phyloP scores from a whole-genome alignment of 2,888 invertebrate genomes.

The Ochropacha duplaris region DNA sequence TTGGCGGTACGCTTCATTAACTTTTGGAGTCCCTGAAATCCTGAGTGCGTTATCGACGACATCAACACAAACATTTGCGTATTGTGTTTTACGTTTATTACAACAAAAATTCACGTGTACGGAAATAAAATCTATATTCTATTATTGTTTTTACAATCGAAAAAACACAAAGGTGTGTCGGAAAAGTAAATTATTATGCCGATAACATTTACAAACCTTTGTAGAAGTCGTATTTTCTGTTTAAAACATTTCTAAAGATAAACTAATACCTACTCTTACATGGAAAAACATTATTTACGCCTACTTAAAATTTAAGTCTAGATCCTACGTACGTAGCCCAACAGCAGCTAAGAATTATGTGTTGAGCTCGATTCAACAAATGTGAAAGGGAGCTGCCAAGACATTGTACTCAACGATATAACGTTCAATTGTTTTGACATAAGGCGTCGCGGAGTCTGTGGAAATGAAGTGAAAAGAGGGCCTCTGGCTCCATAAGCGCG shows the following conservation, averaged over 20 bases:
- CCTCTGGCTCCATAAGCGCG: slow-evolving; percentile 53
- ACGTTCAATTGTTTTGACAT: slow-evolving; percentile 44
- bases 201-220: background rate
- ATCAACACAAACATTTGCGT: slow-evolving; percentile 33
- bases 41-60: slow-evolving; percentile 31
- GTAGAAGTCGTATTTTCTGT: background rate
- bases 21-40: slow-evolving; percentile 56
- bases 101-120: background rate
- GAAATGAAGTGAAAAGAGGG: slow-evolving; percentile 50
- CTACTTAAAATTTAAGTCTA: slow-evolving; percentile 5
- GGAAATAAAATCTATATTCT: background rate
- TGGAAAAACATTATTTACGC: background rate
- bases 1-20: slow-evolving; percentile 73
- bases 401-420: slow-evolving; percentile 22
- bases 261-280: slow-evolving; percentile 13
- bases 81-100: slow-evolving; percentile 12
- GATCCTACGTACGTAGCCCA: background rate
- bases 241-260: slow-evolving; percentile 9
- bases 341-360: slow-evolving; percentile 8
- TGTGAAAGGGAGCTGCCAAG: slow-evolving; percentile 14
- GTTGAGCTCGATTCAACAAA: slow-evolving; percentile 16
- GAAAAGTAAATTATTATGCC: background rate
- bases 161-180: background rate
- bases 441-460: slow-evolving; percentile 28
- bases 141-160: background rate